Evolutionary conservation across 2,888 invertebrate genomes (phyloP).

Genomic region (Drosophila dives): DNA sequence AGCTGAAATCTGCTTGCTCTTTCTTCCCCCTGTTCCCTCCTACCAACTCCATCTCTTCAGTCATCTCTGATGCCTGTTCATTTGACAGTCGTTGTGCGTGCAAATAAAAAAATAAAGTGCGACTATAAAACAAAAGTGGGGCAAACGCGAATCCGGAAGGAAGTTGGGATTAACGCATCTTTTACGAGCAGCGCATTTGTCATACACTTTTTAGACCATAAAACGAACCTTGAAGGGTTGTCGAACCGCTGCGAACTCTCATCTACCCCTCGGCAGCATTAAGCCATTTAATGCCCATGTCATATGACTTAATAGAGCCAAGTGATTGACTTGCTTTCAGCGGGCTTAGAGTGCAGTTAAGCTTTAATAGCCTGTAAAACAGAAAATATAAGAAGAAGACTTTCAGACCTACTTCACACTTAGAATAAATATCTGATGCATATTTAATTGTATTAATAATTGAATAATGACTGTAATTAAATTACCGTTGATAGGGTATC

Average conservation of each 20-base stretch:
- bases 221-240: conserved; percentile 55
- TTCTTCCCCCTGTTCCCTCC: neutral
- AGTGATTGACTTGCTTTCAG: conserved; percentile 27
- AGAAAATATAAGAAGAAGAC: too few relatives aligned
- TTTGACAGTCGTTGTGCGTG: conserved; percentile 37
- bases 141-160: conserved; percentile 49
- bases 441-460: neutral
- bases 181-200: conserved; percentile 75
- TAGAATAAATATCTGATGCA: neutral
- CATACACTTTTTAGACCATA: conserved; percentile 74
- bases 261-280: neutral
- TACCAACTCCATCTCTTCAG: neutral
- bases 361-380: conserved; percentile 4
- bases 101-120: conserved; percentile 64
- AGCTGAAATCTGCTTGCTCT: conserved; percentile 54
- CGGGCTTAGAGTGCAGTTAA: conserved; percentile 7
- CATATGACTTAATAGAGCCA: conserved; percentile 30
- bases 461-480: neutral
- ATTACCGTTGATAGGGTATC: neutral
- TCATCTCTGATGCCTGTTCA: conserved; percentile 29
- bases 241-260: neutral
- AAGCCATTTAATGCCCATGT: conserved; percentile 24
- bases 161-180: conserved; percentile 65
- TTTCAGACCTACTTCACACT: neutral
- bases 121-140: conserved; percentile 75